phyloP scores from a whole-genome alignment of 2,888 invertebrate genomes.

The Diadromus collaris region DNA sequence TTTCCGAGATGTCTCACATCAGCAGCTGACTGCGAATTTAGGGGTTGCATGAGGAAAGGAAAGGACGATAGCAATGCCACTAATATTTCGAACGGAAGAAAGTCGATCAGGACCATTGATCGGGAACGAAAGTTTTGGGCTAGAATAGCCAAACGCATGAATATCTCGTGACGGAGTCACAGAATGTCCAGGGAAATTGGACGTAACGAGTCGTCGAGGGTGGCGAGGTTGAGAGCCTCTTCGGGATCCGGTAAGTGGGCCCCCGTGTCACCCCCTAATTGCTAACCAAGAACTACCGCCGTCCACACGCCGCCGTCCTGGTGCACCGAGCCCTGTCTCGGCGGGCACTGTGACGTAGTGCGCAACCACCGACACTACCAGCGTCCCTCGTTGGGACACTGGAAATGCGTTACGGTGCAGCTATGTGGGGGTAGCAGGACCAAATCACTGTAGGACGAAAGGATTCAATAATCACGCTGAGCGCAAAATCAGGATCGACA shows the following conservation, averaged over 20 bases:
- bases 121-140: not conserved
- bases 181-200: not conserved
- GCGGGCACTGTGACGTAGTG: slow-evolving; percentile 50
- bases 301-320: slow-evolving; percentile 58
- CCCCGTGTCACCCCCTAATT: slow-evolving; percentile 74
- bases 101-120: too few relatives aligned
- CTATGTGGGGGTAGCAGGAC: slow-evolving; percentile 13
- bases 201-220: slow-evolving; percentile 26
- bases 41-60: not conserved
- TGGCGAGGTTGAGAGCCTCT: slow-evolving; percentile 68
- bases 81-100: not conserved
- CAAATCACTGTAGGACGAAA: not conserved
- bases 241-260: slow-evolving; percentile 72
- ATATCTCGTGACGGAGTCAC: not conserved
- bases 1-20: slow-evolving; percentile 3
- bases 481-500: not conserved
- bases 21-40: not conserved
- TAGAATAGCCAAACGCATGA: not conserved
- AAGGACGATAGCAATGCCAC: not conserved
- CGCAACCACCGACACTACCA: slow-evolving; percentile 37
- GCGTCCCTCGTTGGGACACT: slow-evolving; percentile 67
- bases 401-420: slow-evolving; percentile 70
- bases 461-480: not conserved
- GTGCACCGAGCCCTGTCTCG: slow-evolving; percentile 51
- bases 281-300: slow-evolving; percentile 73